phyloP scores from a whole-genome alignment of 2,113 vertebrate species.

The Crypturellus undulatus region DNA sequence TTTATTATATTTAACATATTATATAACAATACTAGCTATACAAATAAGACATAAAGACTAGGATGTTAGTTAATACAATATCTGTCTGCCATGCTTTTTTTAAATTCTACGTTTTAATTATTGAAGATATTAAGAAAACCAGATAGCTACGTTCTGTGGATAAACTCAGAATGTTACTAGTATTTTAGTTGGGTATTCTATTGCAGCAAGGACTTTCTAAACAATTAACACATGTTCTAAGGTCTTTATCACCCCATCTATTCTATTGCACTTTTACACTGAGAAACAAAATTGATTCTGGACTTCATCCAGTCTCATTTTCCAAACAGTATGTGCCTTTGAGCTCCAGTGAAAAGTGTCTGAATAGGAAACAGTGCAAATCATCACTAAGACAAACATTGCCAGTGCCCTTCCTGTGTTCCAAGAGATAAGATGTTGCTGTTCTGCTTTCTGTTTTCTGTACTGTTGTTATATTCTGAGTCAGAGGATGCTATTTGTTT shows the following conservation, averaged over 20 bases:
- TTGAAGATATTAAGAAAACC: not conserved
- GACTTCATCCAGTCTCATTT: constrained; percentile 50
- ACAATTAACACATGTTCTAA: not conserved
- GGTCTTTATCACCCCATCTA: not conserved
- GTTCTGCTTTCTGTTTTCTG: not conserved
- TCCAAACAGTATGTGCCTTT: constrained; percentile 33
- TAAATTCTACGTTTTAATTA: not conserved
- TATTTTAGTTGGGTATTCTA: not conserved
- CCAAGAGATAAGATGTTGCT: not conserved
- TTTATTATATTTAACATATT: not conserved
- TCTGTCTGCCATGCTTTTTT: not conserved
- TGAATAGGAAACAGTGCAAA: constrained; percentile 25
- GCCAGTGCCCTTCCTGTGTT: not conserved
- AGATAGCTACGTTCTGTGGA: not conserved
- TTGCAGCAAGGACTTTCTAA: not conserved
- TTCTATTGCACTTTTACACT: not conserved
- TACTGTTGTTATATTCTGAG: not conserved
- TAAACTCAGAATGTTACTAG: not conserved
- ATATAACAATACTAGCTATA: not conserved
- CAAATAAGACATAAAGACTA: not conserved
- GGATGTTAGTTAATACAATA: not conserved
- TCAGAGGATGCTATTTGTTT: not conserved
- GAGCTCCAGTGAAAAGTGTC: constrained; percentile 1
- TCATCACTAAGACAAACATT: constrained; percentile 19
- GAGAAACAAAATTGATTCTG: constrained; percentile 59